Evolutionary conservation across 2,888 invertebrate genomes (phyloP).

Genomic region (Halocaridina rubra): DNA sequence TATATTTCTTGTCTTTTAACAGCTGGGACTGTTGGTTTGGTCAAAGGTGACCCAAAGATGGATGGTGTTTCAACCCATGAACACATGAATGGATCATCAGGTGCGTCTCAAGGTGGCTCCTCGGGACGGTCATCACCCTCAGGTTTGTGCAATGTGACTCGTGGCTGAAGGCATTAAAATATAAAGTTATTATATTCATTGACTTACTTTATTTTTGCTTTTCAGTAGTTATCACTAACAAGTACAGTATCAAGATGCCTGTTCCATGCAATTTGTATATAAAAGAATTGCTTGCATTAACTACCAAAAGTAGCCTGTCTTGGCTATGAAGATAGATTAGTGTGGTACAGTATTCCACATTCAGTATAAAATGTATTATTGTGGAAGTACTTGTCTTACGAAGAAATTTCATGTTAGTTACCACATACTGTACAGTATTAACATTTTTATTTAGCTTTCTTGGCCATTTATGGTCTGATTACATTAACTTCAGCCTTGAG

Average conservation of each 20-base stretch:
- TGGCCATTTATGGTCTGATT: not conserved
- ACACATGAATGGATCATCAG: conserved; percentile 60
- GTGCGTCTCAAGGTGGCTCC: conserved; percentile 61
- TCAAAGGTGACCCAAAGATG: conserved; percentile 35
- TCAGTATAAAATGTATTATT: not conserved
- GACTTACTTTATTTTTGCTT: not conserved
- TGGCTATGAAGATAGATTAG: not conserved
- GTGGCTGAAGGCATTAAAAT: not conserved
- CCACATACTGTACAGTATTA: too few relatives aligned
- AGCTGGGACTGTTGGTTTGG: conserved; percentile 47
- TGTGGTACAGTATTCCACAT: not conserved
- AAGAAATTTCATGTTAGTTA: not conserved
- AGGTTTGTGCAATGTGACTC: conserved; percentile 23
- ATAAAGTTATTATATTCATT: not conserved
- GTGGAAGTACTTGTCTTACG: not conserved
- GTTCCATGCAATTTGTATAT: not conserved
- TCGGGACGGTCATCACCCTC: conserved; percentile 62
- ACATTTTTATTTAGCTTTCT: not conserved
- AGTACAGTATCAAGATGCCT: not conserved
- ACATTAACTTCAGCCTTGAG: not conserved
- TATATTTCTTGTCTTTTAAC: not conserved
- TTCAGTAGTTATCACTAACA: not conserved
- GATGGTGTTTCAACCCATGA: conserved; percentile 38
- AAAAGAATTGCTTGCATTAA: not conserved
- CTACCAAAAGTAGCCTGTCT: not conserved